These are phyloP conservation scores for Lepidurus packardi DNA, from an alignment of 1,140 invertebrate genomes.

Conservation along the genomic window DNA sequence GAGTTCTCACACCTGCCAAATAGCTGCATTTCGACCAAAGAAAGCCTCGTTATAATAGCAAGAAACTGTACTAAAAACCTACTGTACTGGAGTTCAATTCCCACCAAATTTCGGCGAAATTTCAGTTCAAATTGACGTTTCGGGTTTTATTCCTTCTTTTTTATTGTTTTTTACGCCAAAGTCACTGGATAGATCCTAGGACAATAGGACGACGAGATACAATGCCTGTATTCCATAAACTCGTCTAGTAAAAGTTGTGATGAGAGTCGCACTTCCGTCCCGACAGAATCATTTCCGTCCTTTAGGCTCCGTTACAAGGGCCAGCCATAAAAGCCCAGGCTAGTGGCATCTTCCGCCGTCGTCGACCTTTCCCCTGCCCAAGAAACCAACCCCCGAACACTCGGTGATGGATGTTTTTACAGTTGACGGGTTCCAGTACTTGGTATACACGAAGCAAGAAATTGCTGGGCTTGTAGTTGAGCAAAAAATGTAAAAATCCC, in stretches of 20 bases:
- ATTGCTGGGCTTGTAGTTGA: not conserved
- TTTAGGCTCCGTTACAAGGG: conserved; percentile 18
- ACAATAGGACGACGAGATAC: not conserved
- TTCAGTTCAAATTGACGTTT: too few relatives aligned
- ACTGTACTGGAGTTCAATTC: too few relatives aligned
- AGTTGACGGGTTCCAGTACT: not conserved
- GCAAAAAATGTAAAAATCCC: not conserved
- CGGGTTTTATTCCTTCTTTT: not conserved
- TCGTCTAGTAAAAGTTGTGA: not conserved
- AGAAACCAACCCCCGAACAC: not conserved
- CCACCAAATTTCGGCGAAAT: too few relatives aligned
- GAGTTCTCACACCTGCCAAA: too few relatives aligned
- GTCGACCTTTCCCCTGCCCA: not conserved
- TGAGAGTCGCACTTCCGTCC: conserved; percentile 14
- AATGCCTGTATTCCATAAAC: conserved; percentile 2
- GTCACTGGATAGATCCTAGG: not conserved
- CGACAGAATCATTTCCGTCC: conserved; percentile 21
- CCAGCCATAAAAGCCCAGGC: conserved; percentile 10
- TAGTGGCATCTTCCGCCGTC: conserved; percentile 4
- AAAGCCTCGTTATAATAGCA: too few relatives aligned
- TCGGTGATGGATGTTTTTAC: conserved; percentile 7
- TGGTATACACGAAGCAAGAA: conserved; percentile 14
- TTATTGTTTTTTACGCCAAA: not conserved
- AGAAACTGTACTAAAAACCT: too few relatives aligned
- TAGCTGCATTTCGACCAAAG: too few relatives aligned